phyloP scores from a whole-genome alignment of 1,140 invertebrate species.

The Steinernema feltiae region DNA sequence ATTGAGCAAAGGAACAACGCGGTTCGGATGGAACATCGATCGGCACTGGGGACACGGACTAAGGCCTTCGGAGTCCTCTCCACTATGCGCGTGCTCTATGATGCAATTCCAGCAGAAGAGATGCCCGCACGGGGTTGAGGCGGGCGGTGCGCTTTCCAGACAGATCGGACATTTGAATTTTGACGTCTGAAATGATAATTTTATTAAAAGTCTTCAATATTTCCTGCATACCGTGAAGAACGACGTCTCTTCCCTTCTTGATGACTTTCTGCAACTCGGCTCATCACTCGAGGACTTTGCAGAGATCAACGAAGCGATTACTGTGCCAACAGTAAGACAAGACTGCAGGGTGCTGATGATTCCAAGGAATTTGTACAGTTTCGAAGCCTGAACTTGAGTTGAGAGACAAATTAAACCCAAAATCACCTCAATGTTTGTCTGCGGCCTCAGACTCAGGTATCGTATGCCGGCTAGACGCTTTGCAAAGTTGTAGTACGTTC shows the following conservation, averaged over 20 bases:
- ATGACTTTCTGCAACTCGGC: not conserved
- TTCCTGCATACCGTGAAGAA: not conserved
- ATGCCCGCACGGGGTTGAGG: not conserved
- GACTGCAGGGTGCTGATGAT: not conserved
- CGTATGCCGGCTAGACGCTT: not conserved
- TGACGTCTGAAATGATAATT: not conserved
- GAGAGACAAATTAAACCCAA: not conserved
- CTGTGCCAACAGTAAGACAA: not conserved
- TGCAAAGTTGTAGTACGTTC: not conserved
- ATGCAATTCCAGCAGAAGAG: not conserved
- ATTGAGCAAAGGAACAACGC: not conserved
- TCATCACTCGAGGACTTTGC: not conserved
- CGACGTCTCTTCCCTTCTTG: not conserved
- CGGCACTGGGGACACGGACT: not conserved
- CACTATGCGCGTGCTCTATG: not conserved
- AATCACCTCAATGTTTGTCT: not conserved
- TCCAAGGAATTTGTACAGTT: not conserved
- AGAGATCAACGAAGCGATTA: not conserved
- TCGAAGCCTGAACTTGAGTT: not conserved
- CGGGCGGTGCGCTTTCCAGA: not conserved
- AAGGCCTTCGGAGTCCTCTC: not conserved
- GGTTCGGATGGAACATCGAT: not conserved
- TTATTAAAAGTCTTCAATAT: not conserved
- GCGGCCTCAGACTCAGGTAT: not conserved
- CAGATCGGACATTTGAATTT: not conserved